Evolutionary conservation across 2,797 vertebrate species (phyloP).

Genomic region (Momotus momota): DNA sequence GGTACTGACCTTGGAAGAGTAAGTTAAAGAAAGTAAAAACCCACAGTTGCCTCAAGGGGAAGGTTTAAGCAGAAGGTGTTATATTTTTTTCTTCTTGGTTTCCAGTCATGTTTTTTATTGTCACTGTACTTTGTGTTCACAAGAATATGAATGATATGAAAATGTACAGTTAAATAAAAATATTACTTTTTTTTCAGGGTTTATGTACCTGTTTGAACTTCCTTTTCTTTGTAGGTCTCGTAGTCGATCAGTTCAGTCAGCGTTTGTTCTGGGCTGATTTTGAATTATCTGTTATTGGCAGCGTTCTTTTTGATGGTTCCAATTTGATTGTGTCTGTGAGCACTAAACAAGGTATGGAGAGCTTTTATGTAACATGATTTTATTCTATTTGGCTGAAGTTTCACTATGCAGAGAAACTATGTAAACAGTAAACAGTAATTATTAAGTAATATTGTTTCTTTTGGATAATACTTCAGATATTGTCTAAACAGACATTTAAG

Average conservation of each 20-base stretch:
- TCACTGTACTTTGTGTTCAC: neutral
- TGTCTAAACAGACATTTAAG: neutral
- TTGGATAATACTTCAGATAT: neutral
- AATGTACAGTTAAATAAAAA: neutral
- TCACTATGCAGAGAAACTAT: neutral
- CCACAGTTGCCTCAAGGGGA: rapidly evolving
- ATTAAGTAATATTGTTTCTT: neutral
- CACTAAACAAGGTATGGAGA: slow-evolving; percentile 88
- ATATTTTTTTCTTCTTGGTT: neutral
- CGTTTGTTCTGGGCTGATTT: slow-evolving; percentile 97
- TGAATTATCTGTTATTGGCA: slow-evolving; percentile 94
- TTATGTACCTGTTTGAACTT: neutral
- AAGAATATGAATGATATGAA: neutral
- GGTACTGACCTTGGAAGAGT: neutral
- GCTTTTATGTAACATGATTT: neutral
- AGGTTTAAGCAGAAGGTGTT: neutral
- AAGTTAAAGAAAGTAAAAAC: neutral
- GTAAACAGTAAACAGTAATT: neutral
- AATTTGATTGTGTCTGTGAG: slow-evolving; percentile 89
- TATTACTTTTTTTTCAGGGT: neutral
- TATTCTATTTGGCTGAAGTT: neutral
- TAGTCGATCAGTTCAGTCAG: slow-evolving; percentile 94
- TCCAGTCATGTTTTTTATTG: neutral
- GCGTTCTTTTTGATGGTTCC: slow-evolving; percentile 92
- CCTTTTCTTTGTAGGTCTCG: slow-evolving; percentile 84